A percentile compares a stretch with the other conserved stretches of the same genome.
Evolutionary conservation across 2,113 vertebrate species (phyloP).

Genomic region (Aegypius monachus): DNA sequence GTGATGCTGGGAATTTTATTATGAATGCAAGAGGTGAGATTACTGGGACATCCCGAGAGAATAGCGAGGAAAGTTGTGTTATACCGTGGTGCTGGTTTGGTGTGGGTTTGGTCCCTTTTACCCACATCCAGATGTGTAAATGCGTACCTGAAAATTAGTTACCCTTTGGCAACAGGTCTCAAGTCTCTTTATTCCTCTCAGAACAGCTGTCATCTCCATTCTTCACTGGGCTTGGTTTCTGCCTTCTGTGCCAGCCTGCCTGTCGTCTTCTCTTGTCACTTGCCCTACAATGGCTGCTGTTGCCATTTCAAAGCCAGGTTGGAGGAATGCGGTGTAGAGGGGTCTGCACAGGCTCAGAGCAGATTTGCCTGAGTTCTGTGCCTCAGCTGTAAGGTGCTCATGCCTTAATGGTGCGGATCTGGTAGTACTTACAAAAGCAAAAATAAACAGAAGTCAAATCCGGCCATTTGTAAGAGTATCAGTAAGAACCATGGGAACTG

Average conservation of each 20-base stretch:
- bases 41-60: neutral
- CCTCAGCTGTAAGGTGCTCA: neutral
- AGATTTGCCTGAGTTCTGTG: neutral
- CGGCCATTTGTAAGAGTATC: neutral
- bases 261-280: neutral
- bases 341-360: neutral
- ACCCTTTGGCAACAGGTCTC: neutral
- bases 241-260: neutral
- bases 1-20: neutral
- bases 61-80: neutral
- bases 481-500: rapidly evolving
- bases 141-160: neutral
- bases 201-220: neutral
- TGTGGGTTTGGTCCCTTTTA: neutral
- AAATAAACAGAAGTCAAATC: neutral
- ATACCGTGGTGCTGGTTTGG: neutral
- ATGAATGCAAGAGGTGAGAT: neutral
- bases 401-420: neutral
- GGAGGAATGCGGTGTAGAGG: rapidly evolving
- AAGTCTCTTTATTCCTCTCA: neutral
- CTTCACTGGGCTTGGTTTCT: neutral
- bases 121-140: neutral
- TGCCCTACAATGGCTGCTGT: neutral
- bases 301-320: neutral
- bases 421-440: neutral